Percentiles rank a stretch among this genome's conserved stretches.
These are phyloP conservation scores for Pachycephus smyrnensis DNA, from an alignment of 2,888 invertebrate genomes.

Conservation along the genomic window DNA sequence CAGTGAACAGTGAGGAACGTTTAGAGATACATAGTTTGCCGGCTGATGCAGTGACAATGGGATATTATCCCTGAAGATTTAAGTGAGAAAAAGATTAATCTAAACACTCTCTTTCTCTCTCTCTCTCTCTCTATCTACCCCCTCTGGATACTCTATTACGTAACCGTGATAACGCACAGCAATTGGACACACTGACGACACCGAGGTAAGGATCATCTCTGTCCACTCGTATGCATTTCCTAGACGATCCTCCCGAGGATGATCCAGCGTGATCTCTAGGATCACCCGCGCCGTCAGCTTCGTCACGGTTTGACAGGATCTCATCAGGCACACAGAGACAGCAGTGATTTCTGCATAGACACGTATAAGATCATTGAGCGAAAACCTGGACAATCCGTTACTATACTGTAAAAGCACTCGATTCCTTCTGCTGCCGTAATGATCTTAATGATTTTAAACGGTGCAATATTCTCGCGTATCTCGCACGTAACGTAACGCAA, in stretches of 20 bases:
- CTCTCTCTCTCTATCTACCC: not conserved
- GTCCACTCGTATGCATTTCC: not conserved
- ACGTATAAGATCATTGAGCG: not conserved
- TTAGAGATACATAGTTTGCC: not conserved
- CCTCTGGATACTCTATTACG: not conserved
- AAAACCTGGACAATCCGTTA: not conserved
- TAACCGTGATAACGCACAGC: not conserved
- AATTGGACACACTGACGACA: not conserved
- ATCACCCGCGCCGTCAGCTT: not conserved
- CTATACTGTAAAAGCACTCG: not conserved
- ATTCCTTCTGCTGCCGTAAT: conserved; percentile 7
- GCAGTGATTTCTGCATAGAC: not conserved
- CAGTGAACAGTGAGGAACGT: not conserved
- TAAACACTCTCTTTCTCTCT: not conserved
- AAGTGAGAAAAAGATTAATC: not conserved
- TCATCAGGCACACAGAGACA: not conserved
- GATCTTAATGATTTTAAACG: conserved; percentile 35
- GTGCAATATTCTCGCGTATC: conserved; percentile 14
- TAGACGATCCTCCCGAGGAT: not conserved
- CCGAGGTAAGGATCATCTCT: not conserved
- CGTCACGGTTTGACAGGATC: not conserved
- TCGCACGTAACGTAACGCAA: not conserved
- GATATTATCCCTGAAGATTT: not conserved
- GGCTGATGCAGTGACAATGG: not conserved
- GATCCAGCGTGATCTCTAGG: too few relatives aligned